Percentiles rank a stretch among this genome's conserved stretches.
These are phyloP conservation scores for Calonectris borealis DNA, from an alignment of 2,113 vertebrate species.

Conservation along the genomic window DNA sequence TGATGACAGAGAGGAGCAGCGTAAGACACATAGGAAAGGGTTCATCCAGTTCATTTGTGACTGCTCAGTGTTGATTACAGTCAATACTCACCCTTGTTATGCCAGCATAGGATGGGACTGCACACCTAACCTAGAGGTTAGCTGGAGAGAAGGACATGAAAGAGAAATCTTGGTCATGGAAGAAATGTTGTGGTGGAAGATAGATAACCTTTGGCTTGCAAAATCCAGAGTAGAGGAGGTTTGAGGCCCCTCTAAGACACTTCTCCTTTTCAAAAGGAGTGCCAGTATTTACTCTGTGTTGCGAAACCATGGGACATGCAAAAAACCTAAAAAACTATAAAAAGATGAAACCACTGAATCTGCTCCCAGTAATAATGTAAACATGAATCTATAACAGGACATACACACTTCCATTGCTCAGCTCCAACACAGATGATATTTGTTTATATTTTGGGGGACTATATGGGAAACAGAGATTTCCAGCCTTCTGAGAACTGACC, in stretches of 20 bases:
- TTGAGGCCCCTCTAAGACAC: not conserved
- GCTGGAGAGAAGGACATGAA: not conserved
- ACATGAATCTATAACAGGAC: not conserved
- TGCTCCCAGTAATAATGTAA: not conserved
- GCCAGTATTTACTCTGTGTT: not conserved
- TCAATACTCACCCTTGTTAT: not conserved
- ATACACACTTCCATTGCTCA: not conserved
- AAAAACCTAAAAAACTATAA: not conserved
- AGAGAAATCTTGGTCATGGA: not conserved
- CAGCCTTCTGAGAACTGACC: not conserved
- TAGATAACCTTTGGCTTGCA: not conserved
- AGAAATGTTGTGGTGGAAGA: not conserved
- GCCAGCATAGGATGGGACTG: not conserved
- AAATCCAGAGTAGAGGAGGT: not conserved
- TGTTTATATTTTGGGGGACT: not conserved
- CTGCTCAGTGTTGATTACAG: not conserved
- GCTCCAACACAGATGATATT: not conserved
- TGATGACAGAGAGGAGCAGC: not conserved
- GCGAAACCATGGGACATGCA: not conserved
- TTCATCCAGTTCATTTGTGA: not conserved
- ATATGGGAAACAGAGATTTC: slow-evolving; percentile 21
- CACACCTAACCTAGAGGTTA: not conserved
- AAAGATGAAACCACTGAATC: not conserved
- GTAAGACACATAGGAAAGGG: not conserved
- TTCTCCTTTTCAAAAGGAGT: not conserved